phyloP scores from a whole-genome alignment of 2,797 vertebrate species.

The Pogoniulus pusillus region DNA sequence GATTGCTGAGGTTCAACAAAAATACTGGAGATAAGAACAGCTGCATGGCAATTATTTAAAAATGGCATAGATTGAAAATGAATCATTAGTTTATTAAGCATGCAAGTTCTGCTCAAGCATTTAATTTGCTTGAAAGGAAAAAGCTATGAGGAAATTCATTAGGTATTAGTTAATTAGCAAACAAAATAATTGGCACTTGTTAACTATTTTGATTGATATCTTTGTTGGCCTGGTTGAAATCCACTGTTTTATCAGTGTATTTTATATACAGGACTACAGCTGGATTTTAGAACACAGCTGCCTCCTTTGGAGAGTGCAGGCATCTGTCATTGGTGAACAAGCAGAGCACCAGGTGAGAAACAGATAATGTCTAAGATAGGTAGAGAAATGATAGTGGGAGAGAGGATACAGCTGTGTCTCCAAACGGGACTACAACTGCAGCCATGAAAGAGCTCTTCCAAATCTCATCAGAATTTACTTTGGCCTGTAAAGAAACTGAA shows the following conservation, averaged over 20 bases:
- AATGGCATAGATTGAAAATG: background rate
- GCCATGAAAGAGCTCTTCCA: background rate
- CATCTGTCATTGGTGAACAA: background rate
- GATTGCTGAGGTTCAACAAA: slow-evolving; percentile 48
- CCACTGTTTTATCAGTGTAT: background rate
- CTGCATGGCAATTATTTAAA: slow-evolving; percentile 41
- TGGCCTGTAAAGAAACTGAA: background rate
- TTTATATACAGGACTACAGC: background rate
- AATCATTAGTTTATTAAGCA: slow-evolving; percentile 56
- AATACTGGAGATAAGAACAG: slow-evolving; percentile 28
- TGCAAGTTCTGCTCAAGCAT: slow-evolving; percentile 32
- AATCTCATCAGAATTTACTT: background rate
- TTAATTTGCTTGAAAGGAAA: slow-evolving; percentile 59
- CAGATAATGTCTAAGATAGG: accelerated
- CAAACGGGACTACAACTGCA: background rate
- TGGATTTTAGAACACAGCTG: background rate
- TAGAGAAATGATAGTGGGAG: background rate
- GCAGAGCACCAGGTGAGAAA: background rate
- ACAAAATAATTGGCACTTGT: slow-evolving; percentile 44
- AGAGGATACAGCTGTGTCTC: accelerated
- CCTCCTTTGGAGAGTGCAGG: background rate
- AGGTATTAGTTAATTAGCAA: slow-evolving; percentile 57
- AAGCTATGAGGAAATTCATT: slow-evolving; percentile 43
- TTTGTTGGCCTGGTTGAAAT: background rate
- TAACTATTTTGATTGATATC: slow-evolving; percentile 22